These are phyloP conservation scores for Phoebastria nigripes DNA, from an alignment of 2,797 vertebrate species.

Conservation along the genomic window DNA sequence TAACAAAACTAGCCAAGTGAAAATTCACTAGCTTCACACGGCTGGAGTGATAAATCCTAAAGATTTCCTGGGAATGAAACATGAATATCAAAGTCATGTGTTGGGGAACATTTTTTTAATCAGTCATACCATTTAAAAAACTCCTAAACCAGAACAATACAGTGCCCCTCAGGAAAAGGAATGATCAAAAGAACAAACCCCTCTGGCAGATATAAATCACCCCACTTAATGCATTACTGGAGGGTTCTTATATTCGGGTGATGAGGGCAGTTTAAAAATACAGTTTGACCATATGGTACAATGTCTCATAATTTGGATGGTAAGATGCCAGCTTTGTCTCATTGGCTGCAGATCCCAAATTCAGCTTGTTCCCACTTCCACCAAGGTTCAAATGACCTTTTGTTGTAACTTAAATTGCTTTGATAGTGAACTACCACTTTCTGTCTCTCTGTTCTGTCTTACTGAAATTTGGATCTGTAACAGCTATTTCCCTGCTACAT, in stretches of 20 bases:
- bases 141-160: constrained; percentile 46
- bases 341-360: neutral
- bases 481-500: neutral
- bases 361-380: neutral
- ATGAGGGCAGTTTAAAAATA: neutral
- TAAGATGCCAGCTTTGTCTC: neutral
- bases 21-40: neutral
- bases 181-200: constrained; percentile 57
- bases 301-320: neutral
- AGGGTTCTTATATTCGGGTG: neutral
- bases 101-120: constrained; percentile 55
- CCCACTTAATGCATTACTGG: constrained; percentile 13
- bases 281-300: neutral
- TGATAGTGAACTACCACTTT: neutral
- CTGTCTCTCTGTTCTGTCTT: neutral
- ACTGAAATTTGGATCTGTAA: neutral
- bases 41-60: constrained; percentile 24
- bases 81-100: constrained; percentile 58
- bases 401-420: neutral
- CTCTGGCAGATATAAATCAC: constrained; percentile 61
- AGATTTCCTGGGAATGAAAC: constrained; percentile 38
- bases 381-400: neutral
- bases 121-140: constrained; percentile 35
- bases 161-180: constrained; percentile 22
- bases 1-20: neutral